Conservation (phyloP, 2,888 invertebrate species). For the Orthosia gracilis region DNA sequence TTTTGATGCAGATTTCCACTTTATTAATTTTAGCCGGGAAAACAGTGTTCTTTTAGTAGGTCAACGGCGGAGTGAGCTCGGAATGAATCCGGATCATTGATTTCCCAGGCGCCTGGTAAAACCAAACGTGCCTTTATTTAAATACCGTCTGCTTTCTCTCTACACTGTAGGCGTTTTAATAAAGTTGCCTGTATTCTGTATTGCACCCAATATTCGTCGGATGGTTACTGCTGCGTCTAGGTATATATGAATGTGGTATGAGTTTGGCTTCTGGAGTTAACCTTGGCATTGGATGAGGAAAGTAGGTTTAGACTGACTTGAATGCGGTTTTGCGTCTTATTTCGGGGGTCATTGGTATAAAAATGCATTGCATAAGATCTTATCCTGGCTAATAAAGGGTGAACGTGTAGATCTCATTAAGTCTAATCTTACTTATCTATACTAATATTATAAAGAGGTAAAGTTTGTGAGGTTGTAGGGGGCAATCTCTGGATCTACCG, state of each 20-base stretch:
- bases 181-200: constrained; percentile 26
- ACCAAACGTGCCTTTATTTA: constrained; percentile 81
- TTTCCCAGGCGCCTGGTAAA: constrained; percentile 87
- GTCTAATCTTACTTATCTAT: no score
- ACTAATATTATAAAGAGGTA: no score
- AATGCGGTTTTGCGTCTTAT: neutral
- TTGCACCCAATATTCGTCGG: constrained; percentile 27
- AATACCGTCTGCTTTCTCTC: constrained; percentile 69
- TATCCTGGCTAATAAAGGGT: neutral
- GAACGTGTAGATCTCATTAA: neutral
- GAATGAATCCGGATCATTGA: constrained; percentile 83
- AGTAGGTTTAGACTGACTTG: neutral
- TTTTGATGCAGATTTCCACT: constrained; percentile 52
- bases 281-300: neutral
- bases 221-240: constrained; percentile 21
- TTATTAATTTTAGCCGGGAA: constrained; percentile 79
- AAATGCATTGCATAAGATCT: neutral
- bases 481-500: no score
- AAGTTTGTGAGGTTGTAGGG: no score
- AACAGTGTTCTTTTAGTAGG: constrained; percentile 79
- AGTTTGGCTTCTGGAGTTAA: neutral
- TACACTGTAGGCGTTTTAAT: constrained; percentile 44
- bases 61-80: constrained; percentile 71
- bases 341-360: neutral
- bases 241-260: constrained; percentile 10